Conservation (phyloP, 1,140 invertebrate species). For the Leptestheria dahalacensis region DNA sequence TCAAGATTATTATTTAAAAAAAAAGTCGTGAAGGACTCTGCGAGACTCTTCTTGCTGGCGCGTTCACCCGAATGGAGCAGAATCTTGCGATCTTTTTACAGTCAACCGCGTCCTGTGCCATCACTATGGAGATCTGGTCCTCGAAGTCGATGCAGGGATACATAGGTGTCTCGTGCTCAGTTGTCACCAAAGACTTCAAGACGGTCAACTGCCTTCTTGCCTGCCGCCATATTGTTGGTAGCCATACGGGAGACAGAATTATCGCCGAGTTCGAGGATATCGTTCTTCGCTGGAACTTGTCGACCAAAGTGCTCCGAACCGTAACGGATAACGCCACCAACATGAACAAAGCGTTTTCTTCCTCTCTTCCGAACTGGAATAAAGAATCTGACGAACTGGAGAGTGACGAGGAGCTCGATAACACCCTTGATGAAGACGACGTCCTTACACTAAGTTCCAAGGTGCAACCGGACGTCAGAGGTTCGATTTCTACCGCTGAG, state of each 20-base stretch:
- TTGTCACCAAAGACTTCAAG: background rate
- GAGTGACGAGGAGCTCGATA: background rate
- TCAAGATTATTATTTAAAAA: no score
- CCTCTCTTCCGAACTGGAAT: background rate
- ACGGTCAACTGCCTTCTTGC: background rate
- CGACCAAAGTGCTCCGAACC: background rate
- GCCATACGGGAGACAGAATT: constrained; percentile 2
- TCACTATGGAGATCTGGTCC: constrained; percentile 8
- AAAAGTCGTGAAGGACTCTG: background rate
- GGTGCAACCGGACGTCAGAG: background rate
- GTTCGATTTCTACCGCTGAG: background rate
- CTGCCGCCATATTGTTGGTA: background rate
- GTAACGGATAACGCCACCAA: constrained; percentile 9
- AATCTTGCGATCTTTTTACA: background rate
- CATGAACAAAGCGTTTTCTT: constrained; percentile 3
- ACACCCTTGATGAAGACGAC: background rate
- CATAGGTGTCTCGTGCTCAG: background rate
- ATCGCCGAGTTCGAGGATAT: constrained; percentile 1
- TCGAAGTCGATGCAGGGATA: constrained; percentile 9
- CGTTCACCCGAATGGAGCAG: background rate
- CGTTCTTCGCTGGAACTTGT: constrained; percentile 1
- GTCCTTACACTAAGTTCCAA: background rate
- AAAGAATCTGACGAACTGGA: background rate
- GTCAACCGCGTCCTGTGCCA: background rate
- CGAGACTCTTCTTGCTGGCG: background rate